Evolutionary conservation across 1,140 invertebrate genomes (phyloP).

Genomic region (Spodoptera frugiperda): DNA sequence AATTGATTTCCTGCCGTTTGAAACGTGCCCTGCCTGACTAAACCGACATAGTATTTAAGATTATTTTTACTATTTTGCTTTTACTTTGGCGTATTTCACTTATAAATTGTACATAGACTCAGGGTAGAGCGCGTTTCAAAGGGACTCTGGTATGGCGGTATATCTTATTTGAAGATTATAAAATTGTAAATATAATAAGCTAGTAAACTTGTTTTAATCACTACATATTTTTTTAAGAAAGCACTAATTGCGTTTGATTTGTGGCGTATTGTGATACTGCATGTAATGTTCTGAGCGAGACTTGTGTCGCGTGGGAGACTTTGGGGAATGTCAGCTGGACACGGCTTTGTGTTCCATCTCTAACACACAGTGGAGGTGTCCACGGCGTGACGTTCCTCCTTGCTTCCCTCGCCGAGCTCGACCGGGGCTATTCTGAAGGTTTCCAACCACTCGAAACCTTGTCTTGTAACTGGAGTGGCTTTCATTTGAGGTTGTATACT

Average conservation of each 20-base stretch:
- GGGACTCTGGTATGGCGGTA: conserved; percentile 64
- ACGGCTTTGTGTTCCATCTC: not conserved
- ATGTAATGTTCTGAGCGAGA: conserved; percentile 6
- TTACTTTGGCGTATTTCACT: conserved; percentile 56
- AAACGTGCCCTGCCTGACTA: conserved; percentile 48
- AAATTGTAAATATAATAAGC: conserved; percentile 76
- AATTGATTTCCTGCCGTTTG: conserved; percentile 62
- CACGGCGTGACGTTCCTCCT: not conserved
- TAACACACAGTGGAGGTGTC: not conserved
- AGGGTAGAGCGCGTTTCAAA: conserved; percentile 51
- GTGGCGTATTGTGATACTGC: conserved; percentile 45
- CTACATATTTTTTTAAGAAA: conserved; percentile 49
- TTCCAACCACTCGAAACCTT: conserved; percentile 14
- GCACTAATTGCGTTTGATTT: conserved; percentile 55
- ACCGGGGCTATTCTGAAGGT: not conserved
- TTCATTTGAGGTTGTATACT: conserved; percentile 38
- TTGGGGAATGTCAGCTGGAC: conserved; percentile 1
- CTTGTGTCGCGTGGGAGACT: not conserved
- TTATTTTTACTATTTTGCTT: conserved; percentile 53
- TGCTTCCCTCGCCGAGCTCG: not conserved
- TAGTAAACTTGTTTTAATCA: conserved; percentile 48
- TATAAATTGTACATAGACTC: conserved; percentile 74
- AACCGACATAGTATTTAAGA: conserved; percentile 54
- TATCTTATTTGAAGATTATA: conserved; percentile 75
- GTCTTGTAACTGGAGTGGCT: conserved; percentile 21